Conservation (phyloP, 2,888 invertebrate species). For the Sarcophaga carnaria region DNA sequence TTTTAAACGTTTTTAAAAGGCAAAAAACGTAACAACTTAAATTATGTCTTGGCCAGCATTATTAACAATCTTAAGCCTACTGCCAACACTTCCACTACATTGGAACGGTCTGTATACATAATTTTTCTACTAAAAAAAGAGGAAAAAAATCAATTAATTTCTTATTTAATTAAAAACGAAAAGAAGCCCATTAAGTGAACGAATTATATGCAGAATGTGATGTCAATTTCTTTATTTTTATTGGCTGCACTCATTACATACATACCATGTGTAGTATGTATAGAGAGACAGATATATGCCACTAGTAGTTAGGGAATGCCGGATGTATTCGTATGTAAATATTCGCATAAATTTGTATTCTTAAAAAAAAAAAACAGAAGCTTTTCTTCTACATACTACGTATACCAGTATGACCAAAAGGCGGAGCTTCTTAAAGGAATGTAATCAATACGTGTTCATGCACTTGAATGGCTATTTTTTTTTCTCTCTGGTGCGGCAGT, state of each 20-base stretch:
- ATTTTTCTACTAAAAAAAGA: too few relatives aligned
- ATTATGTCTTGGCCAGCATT: too few relatives aligned
- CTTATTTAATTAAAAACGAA: not conserved
- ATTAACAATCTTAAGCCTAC: too few relatives aligned
- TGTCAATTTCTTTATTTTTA: constrained; percentile 18
- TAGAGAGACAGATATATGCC: not conserved
- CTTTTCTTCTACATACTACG: not conserved
- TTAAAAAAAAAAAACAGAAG: not conserved
- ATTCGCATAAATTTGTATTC: not conserved
- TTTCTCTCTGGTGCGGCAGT: not conserved
- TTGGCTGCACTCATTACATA: not conserved
- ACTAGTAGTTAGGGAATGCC: constrained; percentile 3
- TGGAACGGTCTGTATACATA: too few relatives aligned
- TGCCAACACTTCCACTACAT: too few relatives aligned
- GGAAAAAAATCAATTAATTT: not conserved
- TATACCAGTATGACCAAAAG: not conserved
- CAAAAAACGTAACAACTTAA: too few relatives aligned
- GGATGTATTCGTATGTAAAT: constrained; percentile 14
- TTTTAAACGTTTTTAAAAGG: too few relatives aligned
- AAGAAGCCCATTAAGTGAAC: constrained; percentile 23
- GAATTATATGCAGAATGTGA: too few relatives aligned
- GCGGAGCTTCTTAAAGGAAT: constrained; percentile 21
- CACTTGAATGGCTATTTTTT: constrained; percentile 2
- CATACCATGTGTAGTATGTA: not conserved
- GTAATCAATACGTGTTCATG: constrained; percentile 20